Percentiles rank a stretch among this genome's conserved stretches.
Conservation (phyloP, 1,140 invertebrate genomes). For the Listronotus bonariensis region DNA sequence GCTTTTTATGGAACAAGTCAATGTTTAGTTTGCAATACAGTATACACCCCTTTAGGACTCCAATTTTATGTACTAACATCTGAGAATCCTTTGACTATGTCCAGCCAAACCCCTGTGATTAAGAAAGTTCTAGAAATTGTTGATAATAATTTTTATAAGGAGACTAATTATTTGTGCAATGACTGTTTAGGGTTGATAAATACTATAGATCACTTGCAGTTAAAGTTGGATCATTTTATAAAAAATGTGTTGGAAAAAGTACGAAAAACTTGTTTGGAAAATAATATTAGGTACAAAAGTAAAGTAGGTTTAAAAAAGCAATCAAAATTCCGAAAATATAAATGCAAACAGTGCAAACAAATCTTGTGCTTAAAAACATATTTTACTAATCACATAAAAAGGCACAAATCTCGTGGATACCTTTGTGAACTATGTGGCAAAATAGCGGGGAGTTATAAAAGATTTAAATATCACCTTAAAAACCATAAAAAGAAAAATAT, state of each 20-base stretch:
- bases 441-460: slow-evolving; percentile 12
- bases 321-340: slow-evolving; percentile 22
- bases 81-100: slow-evolving; percentile 49
- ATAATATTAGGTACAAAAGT: slow-evolving; percentile 19
- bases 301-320: slow-evolving; percentile 11
- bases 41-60: slow-evolving; percentile 44
- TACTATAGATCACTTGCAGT: slow-evolving; percentile 50
- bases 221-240: slow-evolving; percentile 44
- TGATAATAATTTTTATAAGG: slow-evolving; percentile 32
- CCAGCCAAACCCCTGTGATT: slow-evolving; percentile 48
- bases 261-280: slow-evolving; percentile 37
- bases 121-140: slow-evolving; percentile 46
- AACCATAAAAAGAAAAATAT: slow-evolving; percentile 14
- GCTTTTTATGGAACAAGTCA: slow-evolving; percentile 28
- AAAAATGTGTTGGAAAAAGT: slow-evolving; percentile 44
- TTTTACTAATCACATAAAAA: slow-evolving; percentile 26
- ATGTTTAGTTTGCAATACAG: slow-evolving; percentile 48
- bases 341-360: slow-evolving; percentile 42
- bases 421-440: slow-evolving; percentile 41
- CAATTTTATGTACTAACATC: slow-evolving; percentile 49
- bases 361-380: slow-evolving; percentile 25
- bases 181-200: slow-evolving; percentile 50
- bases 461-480: slow-evolving; percentile 29
- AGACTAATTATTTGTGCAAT: slow-evolving; percentile 48
- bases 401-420: slow-evolving; percentile 28